Base-by-base conservation (phyloP, 2,797 vertebrate species). In the Peromyscus aztecus region DNA sequence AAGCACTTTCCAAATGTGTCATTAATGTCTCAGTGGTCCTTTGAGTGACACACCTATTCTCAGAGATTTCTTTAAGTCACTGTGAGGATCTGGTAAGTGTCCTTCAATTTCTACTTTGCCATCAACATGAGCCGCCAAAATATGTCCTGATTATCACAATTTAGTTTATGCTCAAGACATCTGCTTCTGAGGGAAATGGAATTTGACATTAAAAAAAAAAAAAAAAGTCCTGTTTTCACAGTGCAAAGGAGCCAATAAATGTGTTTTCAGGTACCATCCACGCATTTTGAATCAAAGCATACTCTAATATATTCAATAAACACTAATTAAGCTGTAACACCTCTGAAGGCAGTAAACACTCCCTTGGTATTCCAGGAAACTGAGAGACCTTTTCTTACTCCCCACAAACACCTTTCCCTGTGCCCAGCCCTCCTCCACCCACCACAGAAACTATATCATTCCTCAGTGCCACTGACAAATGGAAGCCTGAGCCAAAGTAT, bases 261-360 rank as follows among this genome's bases (percentile, higher is more conserved):
- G 59, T 55, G 89, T 90, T 95, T 96, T 65, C 57, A 49, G 89
- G n/a, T 57, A 84, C 34, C 69, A 16, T 49, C 16, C 3, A 37
- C 8, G 57, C 84, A 84, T 85, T 82, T 90, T 75, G 63, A 75
- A 92, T 84, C 78, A 96, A 96, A 96, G 92, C 19, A 57, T 93
- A 89, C 43, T 75, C 63, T 85, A 93, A 89, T 91, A 65, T 21
- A 78, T 57, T 78, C 83, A 95, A 94, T 88, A 83, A 92, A 92
- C 91, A 80, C 80, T 76, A 89, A 96, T 86, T 91, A 84, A 90
- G 83, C 43, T 63, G 21, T 92, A 94, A 96, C 92, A 87, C 85
- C 75, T 94, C 78, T 92, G 93, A 84, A 95, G 63, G 85, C 76
- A 71, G 34, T 49, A 94, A 89, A 65, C 34, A 46, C 23, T 34